Conservation (phyloP, 2,113 vertebrate genomes). For the Puffinus mauretanicus region DNA sequence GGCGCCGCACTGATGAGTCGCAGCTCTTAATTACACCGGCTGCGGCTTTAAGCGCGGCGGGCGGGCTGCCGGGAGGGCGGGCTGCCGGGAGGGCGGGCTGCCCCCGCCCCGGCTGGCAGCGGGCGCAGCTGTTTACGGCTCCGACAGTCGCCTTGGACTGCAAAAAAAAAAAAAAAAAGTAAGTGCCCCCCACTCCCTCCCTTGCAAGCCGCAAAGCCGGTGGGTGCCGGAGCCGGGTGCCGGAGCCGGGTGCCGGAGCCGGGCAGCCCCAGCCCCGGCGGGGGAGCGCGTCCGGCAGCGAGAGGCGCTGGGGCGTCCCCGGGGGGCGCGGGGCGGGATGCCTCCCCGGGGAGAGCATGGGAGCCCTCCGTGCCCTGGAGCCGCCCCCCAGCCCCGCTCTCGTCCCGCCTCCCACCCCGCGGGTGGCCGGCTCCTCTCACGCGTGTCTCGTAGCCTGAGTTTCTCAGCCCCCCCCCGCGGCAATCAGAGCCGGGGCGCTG, state of each 20-base stretch:
- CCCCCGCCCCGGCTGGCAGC: background rate
- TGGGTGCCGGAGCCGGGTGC: background rate
- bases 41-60: background rate
- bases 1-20: background rate
- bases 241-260: background rate
- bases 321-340: background rate
- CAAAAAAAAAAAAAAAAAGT: background rate
- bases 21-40: background rate
- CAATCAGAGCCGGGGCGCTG: background rate
- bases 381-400: background rate
- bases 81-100: background rate
- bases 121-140: conserved; percentile 39
- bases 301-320: background rate
- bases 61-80: background rate
- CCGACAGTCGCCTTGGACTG: background rate
- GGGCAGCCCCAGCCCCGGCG: background rate
- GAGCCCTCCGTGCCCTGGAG: background rate
- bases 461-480: too few relatives aligned
- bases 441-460: background rate
- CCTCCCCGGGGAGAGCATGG: background rate
- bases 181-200: background rate
- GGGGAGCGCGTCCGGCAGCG: background rate
- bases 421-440: background rate
- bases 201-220: background rate
- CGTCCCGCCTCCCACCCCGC: background rate